Base-by-base conservation (phyloP, 2,888 invertebrate genomes). In the Archips xylosteana region DNA sequence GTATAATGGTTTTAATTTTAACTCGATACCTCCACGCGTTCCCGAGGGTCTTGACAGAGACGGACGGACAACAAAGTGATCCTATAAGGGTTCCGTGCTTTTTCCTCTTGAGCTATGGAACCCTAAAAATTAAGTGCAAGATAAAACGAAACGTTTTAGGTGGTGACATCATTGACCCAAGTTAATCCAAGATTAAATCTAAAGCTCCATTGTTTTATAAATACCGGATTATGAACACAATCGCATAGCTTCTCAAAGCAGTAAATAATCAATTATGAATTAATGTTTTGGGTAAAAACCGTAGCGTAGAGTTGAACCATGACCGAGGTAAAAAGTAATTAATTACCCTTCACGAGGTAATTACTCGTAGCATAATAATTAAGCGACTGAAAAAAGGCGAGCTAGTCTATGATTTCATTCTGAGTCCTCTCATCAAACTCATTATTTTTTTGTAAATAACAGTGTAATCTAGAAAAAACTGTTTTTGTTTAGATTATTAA, bases 221-320 rank as follows among this genome's bases (percentile, higher is more conserved):
- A 59, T 59, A 15, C 54, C 15, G 49, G 47, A 64, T 73, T 64
- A 39, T 42, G 32, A 47, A 68, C 49, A 64, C 59, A 68, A 73
- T 62, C 49, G 49, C 13, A 54, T 23, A 54, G 63, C 59, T 65
- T 65, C 64, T 65, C 65, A 61, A 61, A 13, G 69, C 64, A 60
- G 65, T 60, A 45, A 74, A 70, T 70, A 65, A 70, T 65, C 69
- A 70, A 70, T 74, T 65, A 74, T 65, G 61, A 70, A 42, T 74
- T 60, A 74, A 74, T 74, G 64, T 65, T 47, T 61, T 65, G 60
- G 39, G 65, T 65, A 70, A 69, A 65, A 74, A 61, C 74, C 69
- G 65, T 70, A 65, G 51, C 59, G 69, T 36, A 45, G 6, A 51
- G 23, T 42, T 45, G 47, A 57, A 47, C 59, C 59, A 10, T 63